Evolutionary conservation across 2,113 vertebrate species (phyloP).

Genomic region (Rhadina sibilatrix): DNA sequence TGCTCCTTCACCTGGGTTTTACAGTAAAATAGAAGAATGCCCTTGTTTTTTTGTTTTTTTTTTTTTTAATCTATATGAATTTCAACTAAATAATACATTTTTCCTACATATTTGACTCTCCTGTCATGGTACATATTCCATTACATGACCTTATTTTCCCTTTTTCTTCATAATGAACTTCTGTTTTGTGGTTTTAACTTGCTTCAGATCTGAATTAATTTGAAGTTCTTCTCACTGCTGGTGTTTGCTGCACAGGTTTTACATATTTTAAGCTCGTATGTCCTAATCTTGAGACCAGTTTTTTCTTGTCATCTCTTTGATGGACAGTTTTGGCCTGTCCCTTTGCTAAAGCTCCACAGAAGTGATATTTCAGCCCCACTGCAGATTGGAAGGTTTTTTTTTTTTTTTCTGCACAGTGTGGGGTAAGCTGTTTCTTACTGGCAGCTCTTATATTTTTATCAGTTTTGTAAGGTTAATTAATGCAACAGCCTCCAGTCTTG

Average conservation of each 20-base stretch:
- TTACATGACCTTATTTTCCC: background rate
- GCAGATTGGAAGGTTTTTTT: background rate
- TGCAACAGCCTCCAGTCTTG: background rate
- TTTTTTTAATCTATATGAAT: background rate
- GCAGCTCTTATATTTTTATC: background rate
- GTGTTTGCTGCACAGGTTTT: background rate
- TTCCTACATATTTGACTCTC: background rate
- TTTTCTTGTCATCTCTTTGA: background rate
- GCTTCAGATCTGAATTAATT: background rate
- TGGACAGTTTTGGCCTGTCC: background rate
- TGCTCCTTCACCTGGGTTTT: background rate
- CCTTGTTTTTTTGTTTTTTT: fast-evolving
- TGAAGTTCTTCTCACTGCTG: background rate
- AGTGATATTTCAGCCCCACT: background rate
- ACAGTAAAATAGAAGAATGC: background rate
- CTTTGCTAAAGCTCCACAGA: background rate
- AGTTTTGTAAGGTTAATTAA: constrained; percentile 24
- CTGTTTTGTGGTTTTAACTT: background rate
- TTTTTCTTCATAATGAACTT: background rate
- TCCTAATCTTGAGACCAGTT: background rate
- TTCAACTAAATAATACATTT: background rate
- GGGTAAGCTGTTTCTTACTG: background rate
- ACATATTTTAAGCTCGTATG: background rate
- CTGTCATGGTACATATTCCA: background rate
- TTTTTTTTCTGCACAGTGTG: background rate